Conservation (phyloP, 2,888 invertebrate genomes). For the Dasysyrphus tricinctus region DNA sequence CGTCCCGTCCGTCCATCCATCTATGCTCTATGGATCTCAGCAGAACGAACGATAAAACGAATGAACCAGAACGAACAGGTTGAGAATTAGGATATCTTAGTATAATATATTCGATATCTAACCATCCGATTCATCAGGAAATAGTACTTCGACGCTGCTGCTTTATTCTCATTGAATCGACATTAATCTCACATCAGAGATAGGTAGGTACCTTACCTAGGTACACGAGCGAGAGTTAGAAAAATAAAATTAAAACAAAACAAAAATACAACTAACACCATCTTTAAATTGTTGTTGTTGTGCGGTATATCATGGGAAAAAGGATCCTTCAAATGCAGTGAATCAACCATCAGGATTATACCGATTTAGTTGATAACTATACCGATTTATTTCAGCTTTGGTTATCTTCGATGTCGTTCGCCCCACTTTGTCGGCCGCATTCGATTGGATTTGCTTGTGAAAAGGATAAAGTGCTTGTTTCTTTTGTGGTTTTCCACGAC, state of each 20-base stretch:
- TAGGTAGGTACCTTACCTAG: too few relatives aligned
- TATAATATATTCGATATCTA: constrained; percentile 59
- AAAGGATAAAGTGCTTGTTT: constrained; percentile 42
- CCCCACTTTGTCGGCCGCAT: constrained; percentile 10
- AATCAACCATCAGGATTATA: constrained; percentile 72
- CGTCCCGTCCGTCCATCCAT: background rate
- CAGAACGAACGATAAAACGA: constrained; percentile 28
- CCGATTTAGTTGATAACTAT: constrained; percentile 71
- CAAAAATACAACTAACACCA: background rate
- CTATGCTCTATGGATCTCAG: background rate
- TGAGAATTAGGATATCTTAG: constrained; percentile 62
- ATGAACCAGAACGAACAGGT: constrained; percentile 62
- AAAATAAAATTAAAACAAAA: constrained; percentile 5
- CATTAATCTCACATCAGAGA: constrained; percentile 65
- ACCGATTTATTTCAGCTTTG: constrained; percentile 69
- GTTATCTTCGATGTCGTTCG: constrained; percentile 31
- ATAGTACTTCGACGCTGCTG: constrained; percentile 28
- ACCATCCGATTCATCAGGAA: constrained; percentile 60
- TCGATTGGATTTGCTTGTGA: constrained; percentile 48
- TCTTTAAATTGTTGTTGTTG: constrained; percentile 9
- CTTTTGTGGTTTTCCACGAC: constrained; percentile 58
- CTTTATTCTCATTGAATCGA: constrained; percentile 41
- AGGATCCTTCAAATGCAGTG: constrained; percentile 63
- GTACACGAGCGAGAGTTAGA: constrained; percentile 16
- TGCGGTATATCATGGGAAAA: constrained; percentile 21